phyloP scores from a whole-genome alignment of 2,113 vertebrate genomes.

The Crypturellus undulatus region DNA sequence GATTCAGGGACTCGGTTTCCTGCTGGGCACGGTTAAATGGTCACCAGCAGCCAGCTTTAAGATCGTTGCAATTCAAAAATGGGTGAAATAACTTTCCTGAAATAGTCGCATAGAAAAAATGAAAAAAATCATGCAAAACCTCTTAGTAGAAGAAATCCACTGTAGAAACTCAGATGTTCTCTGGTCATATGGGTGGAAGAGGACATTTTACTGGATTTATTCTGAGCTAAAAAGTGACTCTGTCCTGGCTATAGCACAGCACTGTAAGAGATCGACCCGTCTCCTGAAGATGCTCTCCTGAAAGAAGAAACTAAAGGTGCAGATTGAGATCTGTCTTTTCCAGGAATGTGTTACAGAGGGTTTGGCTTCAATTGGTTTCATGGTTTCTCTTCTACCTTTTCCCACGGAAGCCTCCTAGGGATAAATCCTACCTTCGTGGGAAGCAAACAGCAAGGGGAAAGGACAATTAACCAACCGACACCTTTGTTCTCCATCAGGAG shows the following conservation, averaged over 20 bases:
- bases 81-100: neutral
- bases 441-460: neutral
- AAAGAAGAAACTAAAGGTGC: neutral
- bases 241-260: neutral
- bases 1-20: neutral
- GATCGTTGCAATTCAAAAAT: neutral
- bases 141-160: neutral
- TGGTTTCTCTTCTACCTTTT: neutral
- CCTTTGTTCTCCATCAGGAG: neutral
- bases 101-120: neutral
- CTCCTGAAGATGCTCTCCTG: neutral
- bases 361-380: rapidly evolving
- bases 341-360: neutral
- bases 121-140: neutral
- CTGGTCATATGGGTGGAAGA: neutral
- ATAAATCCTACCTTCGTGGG: neutral
- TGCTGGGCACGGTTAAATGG: neutral
- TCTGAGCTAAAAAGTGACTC: neutral
- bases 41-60: neutral
- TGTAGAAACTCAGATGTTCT: neutral
- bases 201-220: neutral
- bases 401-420: neutral
- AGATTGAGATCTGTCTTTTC: neutral
- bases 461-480: neutral
- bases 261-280: neutral